Conservation (phyloP, 2,888 invertebrate genomes). For the Hoplodrina blanda region DNA sequence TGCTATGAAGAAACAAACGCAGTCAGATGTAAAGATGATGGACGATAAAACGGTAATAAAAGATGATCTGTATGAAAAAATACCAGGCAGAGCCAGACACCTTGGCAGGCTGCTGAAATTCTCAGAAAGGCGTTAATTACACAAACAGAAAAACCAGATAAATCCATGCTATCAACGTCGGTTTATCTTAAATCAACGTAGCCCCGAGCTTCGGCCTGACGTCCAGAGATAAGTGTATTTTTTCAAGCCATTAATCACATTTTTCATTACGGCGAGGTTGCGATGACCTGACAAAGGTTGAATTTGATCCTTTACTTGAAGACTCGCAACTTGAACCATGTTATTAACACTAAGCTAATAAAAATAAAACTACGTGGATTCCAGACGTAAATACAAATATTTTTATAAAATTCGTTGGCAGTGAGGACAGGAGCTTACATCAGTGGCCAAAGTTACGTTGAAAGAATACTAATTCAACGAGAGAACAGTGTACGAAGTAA, state of each 20-base stretch:
- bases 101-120: slow-evolving; percentile 23
- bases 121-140: slow-evolving; percentile 40
- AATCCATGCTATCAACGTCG: slow-evolving; percentile 38
- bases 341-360: slow-evolving; percentile 36
- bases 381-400: slow-evolving; percentile 20
- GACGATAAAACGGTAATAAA: slow-evolving; percentile 24
- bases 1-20: slow-evolving; percentile 21
- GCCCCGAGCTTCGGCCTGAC: slow-evolving; percentile 37
- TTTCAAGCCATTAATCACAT: slow-evolving; percentile 62
- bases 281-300: slow-evolving; percentile 56
- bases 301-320: slow-evolving; percentile 41
- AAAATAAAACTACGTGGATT: slow-evolving; percentile 33
- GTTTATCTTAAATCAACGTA: slow-evolving; percentile 50
- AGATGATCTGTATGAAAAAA: slow-evolving; percentile 19
- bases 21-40: slow-evolving; percentile 33
- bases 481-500: slow-evolving; percentile 44
- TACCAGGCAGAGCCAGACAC: slow-evolving; percentile 3
- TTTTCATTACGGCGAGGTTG: slow-evolving; percentile 59
- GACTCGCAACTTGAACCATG: slow-evolving; percentile 22
- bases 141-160: slow-evolving; percentile 34
- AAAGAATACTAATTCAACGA: slow-evolving; percentile 56
- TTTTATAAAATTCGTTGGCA: slow-evolving; percentile 27
- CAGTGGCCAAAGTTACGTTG: slow-evolving; percentile 48
- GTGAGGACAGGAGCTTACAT: slow-evolving; percentile 39
- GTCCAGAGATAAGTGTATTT: slow-evolving; percentile 63